These are phyloP conservation scores for Falco cherrug DNA, from an alignment of 2,797 vertebrate genomes.

Conservation along the genomic window DNA sequence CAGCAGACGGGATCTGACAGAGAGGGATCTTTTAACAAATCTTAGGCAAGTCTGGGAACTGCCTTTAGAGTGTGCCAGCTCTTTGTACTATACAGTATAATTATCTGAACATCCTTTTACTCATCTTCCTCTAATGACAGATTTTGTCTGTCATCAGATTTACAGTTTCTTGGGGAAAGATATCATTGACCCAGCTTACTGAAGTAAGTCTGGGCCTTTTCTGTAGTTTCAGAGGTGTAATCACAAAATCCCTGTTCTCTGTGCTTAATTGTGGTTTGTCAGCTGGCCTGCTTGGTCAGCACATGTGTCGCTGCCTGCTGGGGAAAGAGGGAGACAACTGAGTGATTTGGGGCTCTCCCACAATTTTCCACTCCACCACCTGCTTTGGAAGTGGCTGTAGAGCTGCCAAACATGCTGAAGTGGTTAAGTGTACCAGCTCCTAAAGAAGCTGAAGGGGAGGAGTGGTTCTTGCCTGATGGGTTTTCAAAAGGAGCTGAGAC, in stretches of 20 bases:
- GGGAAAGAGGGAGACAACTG: not conserved
- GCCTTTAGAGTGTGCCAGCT: not conserved
- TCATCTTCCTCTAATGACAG: conserved; percentile 16
- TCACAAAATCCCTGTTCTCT: not conserved
- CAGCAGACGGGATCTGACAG: not conserved
- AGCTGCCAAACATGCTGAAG: conserved; percentile 90
- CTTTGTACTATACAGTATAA: not conserved
- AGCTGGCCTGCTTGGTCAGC: not conserved
- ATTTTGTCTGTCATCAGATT: not conserved
- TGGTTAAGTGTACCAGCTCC: conserved; percentile 86
- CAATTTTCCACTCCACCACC: conserved; percentile 35
- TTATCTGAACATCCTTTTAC: conserved; percentile 8
- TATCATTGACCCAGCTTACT: not conserved
- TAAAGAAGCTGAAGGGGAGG: conserved; percentile 87
- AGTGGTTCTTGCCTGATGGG: conserved; percentile 79
- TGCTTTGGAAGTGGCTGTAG: conserved; percentile 42
- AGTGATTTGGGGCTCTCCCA: not conserved
- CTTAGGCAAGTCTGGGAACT: not conserved
- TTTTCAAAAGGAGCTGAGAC: conserved; percentile 86
- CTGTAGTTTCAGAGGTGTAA: not conserved
- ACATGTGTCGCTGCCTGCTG: not conserved
- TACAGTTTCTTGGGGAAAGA: conserved; percentile 4
- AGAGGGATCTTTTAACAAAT: not conserved
- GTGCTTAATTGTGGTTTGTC: not conserved
- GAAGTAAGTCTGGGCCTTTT: not conserved